Conservation (phyloP, 2,888 invertebrate species). For the Tipula helvola region DNA sequence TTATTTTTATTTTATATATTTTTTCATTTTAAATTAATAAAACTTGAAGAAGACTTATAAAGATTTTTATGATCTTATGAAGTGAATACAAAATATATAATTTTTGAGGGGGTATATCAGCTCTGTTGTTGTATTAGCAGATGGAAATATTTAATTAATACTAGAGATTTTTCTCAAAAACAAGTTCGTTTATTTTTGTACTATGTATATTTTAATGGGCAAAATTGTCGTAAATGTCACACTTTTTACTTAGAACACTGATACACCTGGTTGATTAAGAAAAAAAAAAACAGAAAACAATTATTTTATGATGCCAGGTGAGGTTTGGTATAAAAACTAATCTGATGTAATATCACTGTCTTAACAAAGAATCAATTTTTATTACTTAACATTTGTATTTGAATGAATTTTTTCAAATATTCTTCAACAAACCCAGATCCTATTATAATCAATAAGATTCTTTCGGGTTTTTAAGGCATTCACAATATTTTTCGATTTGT, state of each 20-base stretch:
- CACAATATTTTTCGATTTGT: no score
- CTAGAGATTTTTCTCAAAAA: background rate
- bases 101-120: background rate
- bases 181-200: background rate
- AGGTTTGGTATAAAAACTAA: no score
- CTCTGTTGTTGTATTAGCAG: background rate
- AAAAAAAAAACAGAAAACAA: background rate
- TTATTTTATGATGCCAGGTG: no score
- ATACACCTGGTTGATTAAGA: background rate
- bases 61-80: background rate
- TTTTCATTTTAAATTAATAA: background rate
- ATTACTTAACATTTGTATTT: no score
- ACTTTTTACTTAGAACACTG: background rate
- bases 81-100: background rate
- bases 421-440: no score
- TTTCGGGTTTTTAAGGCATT: no score
- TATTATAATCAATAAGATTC: no score
- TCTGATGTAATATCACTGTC: no score
- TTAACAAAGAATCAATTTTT: no score
- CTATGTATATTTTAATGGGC: background rate
- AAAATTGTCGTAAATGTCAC: background rate
- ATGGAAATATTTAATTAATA: background rate
- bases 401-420: no score
- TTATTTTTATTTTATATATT: background rate
- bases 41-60: background rate